Evolutionary conservation across 2,797 vertebrate species (phyloP), one percentile per base, ranked within the genome.

Genomic region (Cuculus canorus): DNA sequence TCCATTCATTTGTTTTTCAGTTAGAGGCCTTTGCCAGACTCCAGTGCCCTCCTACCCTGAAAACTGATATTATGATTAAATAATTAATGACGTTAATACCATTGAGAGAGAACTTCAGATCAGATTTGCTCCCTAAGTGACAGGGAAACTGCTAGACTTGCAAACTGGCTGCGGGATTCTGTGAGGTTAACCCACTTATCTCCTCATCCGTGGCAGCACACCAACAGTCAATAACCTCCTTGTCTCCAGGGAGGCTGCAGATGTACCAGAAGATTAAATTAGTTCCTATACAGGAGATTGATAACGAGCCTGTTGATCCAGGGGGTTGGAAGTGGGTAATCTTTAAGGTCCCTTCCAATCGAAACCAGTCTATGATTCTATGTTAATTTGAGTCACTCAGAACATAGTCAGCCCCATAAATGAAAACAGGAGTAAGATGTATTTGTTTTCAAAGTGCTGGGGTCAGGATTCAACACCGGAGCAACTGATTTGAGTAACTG

Each of bases 51-150:
- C 68, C 73, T 19, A 59, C 13, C 60, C 63, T 64, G 80, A 61
- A 85, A 95, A 80, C 64, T 10, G 81, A 73, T 83, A 90, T 7
- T 43, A 54, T 47, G 60, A 35, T 68, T 96, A 43, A 95, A 94
- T 95, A 81, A 92, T 94, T 59, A 47, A 97, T 37, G 48, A n/a
- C 2, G 2, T 66, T 88, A 91, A 92, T 84, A 92, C 86, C 94
- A 76, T 5, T 66, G 92, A 90, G 92, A 69, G 87, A 84, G 86
- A 88, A 90, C n/a, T 94, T 68, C 73, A 35, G 66, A 84, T 82
- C 82, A 37, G 2, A 90, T 90, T 69, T 59, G 48, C 87, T 90
- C 65, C 2, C 50, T 33, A 60, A 81, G 65, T 4, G 80, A 48
- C 57, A 56, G 85, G 0, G 24, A 69, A 88, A 69, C 66, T 21